Base-by-base conservation (phyloP, 2,113 vertebrate species). In the Phodopus roborovskii region DNA sequence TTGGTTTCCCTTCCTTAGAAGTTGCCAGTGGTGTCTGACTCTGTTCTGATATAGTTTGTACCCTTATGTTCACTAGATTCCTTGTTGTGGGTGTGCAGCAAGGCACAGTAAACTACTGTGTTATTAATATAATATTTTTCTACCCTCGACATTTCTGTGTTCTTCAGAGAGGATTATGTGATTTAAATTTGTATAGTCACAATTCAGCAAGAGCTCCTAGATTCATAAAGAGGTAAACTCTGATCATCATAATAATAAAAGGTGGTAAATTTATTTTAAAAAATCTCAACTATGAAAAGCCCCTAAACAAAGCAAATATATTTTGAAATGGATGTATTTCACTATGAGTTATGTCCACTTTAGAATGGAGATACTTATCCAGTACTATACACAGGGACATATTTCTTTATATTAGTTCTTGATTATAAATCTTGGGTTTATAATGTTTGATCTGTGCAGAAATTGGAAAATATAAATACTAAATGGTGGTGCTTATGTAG, bases 161-260 rank as follows among this genome's bases (percentile, higher is more conserved):
- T 96, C 95, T 94, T 90, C 85, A 94, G 79, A 96, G 42, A 97
- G 91, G 92, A 95, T 94, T 96, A 96, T 96, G 96, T 71, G 92
- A 95, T 94, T 97, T 97, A 86, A 92, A 36, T 94, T 92, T 93
- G 85, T 85, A 86, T 78, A 91, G 84, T 96, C 90, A 93, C 90
- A 97, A 96, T 96, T 97, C 95, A 97, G 33, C 16, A 45, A 97
- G 73, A 56, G 68, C 68, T 97, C 26, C 87, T 73, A 92, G 78
- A 91, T 50, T 93, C 95, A 96, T 92, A 97, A 95, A 94, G 85
- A 97, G 93, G 45, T 94, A 97, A 96, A 97, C 82, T 97, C 60
- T 2, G 33, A 96, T 97, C n/a, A 95, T 78, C 88, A 94, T 50
- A 96, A 94, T 95, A 97, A 95, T 94, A 92, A 96, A 95, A 96